Conservation (phyloP, 2,113 vertebrate genomes). For the Myrmecophaga tridactyla region DNA sequence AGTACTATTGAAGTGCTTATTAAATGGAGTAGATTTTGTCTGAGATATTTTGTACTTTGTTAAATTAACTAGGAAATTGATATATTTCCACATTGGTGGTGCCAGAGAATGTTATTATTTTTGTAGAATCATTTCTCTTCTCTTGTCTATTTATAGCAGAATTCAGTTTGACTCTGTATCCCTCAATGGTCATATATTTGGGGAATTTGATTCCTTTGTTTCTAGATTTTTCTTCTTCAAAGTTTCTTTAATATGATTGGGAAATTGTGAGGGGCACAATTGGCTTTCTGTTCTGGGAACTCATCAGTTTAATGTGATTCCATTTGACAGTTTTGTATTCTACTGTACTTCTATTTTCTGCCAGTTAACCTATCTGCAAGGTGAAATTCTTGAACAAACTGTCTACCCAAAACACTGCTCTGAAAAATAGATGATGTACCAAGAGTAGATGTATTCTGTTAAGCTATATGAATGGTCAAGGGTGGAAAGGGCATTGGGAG, state of each 20-base stretch:
- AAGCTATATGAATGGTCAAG: constrained; percentile 36
- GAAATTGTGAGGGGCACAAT: constrained; percentile 38
- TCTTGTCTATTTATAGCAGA: constrained; percentile 23
- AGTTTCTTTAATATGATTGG: constrained; percentile 50
- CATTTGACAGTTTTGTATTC: constrained; percentile 73
- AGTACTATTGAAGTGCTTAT: background rate
- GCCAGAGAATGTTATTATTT: background rate
- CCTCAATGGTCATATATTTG: constrained; percentile 29
- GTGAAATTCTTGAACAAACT: constrained; percentile 71
- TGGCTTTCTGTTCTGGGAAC: constrained; percentile 62
- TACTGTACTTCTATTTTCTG: constrained; percentile 53
- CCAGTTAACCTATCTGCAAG: constrained; percentile 72
- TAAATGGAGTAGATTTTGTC: constrained; percentile 32
- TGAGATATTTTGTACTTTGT: background rate
- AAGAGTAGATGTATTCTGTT: constrained; percentile 6
- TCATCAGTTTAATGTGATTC: constrained; percentile 73
- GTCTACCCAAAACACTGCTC: constrained; percentile 58
- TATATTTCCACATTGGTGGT: background rate
- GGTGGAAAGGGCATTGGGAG: background rate
- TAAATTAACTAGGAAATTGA: constrained; percentile 44
- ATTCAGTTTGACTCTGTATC: background rate
- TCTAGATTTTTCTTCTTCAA: constrained; percentile 50
- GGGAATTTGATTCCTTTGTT: constrained; percentile 7
- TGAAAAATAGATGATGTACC: constrained; percentile 55
- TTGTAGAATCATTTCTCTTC: background rate